Evolutionary conservation across 2,888 invertebrate species (phyloP).

Genomic region (Agrochola circellaris): DNA sequence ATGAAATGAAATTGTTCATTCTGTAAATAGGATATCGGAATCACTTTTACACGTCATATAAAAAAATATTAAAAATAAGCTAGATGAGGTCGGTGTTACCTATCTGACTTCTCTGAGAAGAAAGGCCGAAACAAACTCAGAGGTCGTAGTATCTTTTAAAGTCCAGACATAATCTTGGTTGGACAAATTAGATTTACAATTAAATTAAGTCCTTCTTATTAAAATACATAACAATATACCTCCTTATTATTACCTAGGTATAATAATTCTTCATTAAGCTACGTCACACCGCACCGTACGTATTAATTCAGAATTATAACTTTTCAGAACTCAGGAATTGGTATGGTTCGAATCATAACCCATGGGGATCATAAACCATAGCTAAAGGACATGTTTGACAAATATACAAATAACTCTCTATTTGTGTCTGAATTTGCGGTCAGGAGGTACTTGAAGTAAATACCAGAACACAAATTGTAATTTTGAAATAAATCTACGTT

Average conservation of each 20-base stretch:
- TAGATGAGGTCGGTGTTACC: too few species aligned
- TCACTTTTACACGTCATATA: too few species aligned
- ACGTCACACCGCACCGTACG: not conserved
- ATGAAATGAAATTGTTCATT: too few species aligned
- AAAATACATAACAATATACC: not conserved
- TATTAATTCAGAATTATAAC: constrained; percentile 7
- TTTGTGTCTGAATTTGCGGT: constrained; percentile 8
- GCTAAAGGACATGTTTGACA: constrained; percentile 23
- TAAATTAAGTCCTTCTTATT: too few species aligned
- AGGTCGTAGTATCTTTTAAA: too few species aligned
- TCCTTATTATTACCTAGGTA: not conserved
- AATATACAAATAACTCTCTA: constrained; percentile 27
- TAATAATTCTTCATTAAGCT: not conserved
- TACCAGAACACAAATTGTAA: constrained; percentile 10
- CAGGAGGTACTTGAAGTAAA: constrained; percentile 2
- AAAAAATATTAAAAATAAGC: too few species aligned
- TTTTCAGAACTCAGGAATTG: constrained; percentile 11
- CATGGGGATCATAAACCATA: constrained; percentile 24
- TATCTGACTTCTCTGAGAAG: too few species aligned
- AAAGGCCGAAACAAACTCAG: too few species aligned
- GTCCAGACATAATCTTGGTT: too few species aligned
- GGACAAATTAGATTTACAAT: too few species aligned
- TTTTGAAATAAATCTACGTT: constrained; percentile 20
- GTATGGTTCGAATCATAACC: constrained; percentile 15
- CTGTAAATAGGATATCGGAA: too few species aligned